Conservation (phyloP, 2,113 vertebrate species). For the Anguilla rostrata region DNA sequence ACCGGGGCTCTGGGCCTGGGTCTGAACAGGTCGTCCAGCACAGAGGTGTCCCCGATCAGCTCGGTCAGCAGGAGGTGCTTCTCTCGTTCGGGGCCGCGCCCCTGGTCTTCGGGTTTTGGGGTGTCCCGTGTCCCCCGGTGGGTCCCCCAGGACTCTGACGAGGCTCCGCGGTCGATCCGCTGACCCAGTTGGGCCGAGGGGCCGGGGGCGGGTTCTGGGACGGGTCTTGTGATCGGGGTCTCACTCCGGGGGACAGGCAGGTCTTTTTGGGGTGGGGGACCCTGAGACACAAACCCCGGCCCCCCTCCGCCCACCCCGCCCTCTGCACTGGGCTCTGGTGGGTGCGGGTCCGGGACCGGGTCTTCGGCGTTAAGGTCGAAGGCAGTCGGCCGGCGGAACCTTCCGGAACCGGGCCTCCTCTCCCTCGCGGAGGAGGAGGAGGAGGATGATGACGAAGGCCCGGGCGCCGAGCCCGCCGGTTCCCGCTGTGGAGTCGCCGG, state of each 20-base stretch:
- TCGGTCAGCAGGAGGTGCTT: conserved; percentile 55
- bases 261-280: background rate
- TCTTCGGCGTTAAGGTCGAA: background rate
- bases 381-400: background rate
- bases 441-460: background rate
- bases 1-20: conserved; percentile 33
- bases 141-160: background rate
- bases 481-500: background rate
- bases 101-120: background rate
- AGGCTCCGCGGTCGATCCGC: background rate
- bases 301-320: background rate
- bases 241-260: background rate
- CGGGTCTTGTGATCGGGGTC: background rate
- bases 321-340: background rate
- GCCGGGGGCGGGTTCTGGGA: background rate
- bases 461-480: background rate
- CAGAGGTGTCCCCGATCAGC: conserved; percentile 89
- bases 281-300: background rate
- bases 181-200: background rate
- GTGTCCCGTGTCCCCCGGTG: conserved; percentile 25
- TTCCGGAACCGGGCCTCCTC: background rate
- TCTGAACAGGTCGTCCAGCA: conserved; percentile 84
- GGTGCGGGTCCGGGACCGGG: background rate
- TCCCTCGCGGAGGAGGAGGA: background rate
- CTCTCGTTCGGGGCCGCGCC: background rate